Percentiles rank a stretch among this genome's conserved stretches.
These are phyloP conservation scores for Malthinus seriepunctatus DNA, from an alignment of 2,888 invertebrate genomes.

Conservation along the genomic window DNA sequence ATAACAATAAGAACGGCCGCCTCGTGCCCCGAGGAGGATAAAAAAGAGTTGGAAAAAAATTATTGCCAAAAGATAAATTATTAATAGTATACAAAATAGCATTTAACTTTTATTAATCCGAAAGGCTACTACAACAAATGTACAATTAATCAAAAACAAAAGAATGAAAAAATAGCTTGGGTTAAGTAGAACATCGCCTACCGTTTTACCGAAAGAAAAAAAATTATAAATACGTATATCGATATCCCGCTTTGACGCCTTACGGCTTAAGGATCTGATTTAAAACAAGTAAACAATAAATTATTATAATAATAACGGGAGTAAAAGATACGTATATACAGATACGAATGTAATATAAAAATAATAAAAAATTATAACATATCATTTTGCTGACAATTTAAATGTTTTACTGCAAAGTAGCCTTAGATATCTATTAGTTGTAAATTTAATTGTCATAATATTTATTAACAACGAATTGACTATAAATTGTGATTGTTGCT, in stretches of 20 bases:
- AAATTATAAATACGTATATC: slow-evolving; percentile 10
- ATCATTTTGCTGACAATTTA: slow-evolving; percentile 16
- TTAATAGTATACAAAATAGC: slow-evolving; percentile 26
- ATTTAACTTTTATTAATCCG: slow-evolving; percentile 21
- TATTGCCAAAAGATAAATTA: slow-evolving; percentile 27
- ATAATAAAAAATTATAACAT: slow-evolving; percentile 10
- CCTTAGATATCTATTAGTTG: slow-evolving; percentile 14
- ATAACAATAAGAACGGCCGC: slow-evolving; percentile 1
- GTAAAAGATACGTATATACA: neutral
- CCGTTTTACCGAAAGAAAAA: slow-evolving; percentile 14
- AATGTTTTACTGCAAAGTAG: slow-evolving; percentile 11
- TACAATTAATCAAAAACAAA: slow-evolving; percentile 14
- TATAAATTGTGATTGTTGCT: slow-evolving; percentile 21
- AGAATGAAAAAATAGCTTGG: slow-evolving; percentile 9
- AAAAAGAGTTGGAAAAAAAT: slow-evolving; percentile 27
- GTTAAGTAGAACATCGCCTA: slow-evolving; percentile 23
- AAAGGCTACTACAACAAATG: slow-evolving; percentile 20
- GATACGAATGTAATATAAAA: slow-evolving; percentile 7
- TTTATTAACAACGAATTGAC: slow-evolving; percentile 19
- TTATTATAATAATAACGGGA: neutral
- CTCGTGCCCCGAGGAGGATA: slow-evolving; percentile 16
- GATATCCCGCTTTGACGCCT: slow-evolving; percentile 3
- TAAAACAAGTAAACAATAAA: slow-evolving; percentile 3
- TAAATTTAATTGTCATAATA: slow-evolving; percentile 16
- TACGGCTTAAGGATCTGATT: slow-evolving; percentile 1